Conservation (phyloP, 2,113 vertebrate genomes). For the Cyanoramphus novaezelandiae region DNA sequence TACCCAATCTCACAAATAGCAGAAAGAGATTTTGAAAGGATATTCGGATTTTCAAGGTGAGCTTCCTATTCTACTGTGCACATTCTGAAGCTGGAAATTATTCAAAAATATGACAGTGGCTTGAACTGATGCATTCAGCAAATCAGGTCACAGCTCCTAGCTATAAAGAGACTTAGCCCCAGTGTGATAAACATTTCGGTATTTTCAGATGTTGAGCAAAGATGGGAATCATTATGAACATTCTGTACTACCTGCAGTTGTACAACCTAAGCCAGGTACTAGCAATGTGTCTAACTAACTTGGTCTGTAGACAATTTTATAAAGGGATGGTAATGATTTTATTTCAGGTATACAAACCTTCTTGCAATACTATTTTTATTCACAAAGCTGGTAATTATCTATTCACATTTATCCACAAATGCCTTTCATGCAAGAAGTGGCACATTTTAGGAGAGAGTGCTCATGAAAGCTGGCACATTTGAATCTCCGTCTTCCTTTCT, state of each 20-base stretch:
- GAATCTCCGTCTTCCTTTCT: background rate
- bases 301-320: background rate
- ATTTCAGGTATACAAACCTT: background rate
- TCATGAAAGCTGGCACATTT: background rate
- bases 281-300: background rate
- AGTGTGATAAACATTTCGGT: background rate
- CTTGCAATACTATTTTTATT: background rate
- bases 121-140: background rate
- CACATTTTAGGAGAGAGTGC: background rate
- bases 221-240: background rate
- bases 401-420: background rate
- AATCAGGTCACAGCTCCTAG: conserved; percentile 38
- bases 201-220: conserved; percentile 47
- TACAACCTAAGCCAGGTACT: conserved; percentile 22
- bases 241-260: background rate
- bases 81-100: background rate
- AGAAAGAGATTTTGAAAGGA: background rate
- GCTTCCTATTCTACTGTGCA: background rate
- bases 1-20: background rate
- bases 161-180: background rate
- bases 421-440: background rate
- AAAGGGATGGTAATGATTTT: background rate
- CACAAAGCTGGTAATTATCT: background rate
- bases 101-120: background rate
- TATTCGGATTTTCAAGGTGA: background rate